Conservation (phyloP, 2,888 invertebrate genomes). For the Pyrgus malvae region DNA sequence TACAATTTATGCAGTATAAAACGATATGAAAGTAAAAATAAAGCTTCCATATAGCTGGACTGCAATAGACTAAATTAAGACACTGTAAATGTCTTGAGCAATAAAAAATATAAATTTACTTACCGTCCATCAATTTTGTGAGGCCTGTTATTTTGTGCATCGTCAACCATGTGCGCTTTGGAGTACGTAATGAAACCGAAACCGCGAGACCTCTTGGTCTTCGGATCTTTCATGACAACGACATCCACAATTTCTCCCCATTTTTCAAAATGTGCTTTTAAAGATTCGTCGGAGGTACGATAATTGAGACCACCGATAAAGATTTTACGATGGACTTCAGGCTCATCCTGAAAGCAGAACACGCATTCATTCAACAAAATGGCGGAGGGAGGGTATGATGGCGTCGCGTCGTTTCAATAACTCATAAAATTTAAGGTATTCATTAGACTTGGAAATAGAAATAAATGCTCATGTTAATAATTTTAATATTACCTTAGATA, state of each 20-base stretch:
- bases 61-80: conserved; percentile 45
- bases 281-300: conserved; percentile 95
- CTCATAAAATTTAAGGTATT: neutral
- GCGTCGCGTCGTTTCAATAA: conserved; percentile 33
- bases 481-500: too few relatives aligned
- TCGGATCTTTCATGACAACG: conserved; percentile 98
- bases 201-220: conserved; percentile 96
- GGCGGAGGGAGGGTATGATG: conserved; percentile 64
- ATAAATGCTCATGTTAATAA: too few relatives aligned
- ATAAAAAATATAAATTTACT: conserved; percentile 40
- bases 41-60: conserved; percentile 70
- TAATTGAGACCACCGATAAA: conserved; percentile 98
- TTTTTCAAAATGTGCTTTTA: conserved; percentile 97
- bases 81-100: too few relatives aligned
- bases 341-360: conserved; percentile 83
- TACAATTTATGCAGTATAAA: conserved; percentile 66
- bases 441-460: neutral
- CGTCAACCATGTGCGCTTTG: conserved; percentile 97
- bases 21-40: conserved; percentile 64
- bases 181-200: conserved; percentile 99
- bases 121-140: conserved; percentile 94
- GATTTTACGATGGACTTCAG: conserved; percentile 94
- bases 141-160: conserved; percentile 94
- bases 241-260: conserved; percentile 98
- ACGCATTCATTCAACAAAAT: conserved; percentile 63